Conservation (phyloP, 2,888 invertebrate species). For the Unio pictorum region DNA sequence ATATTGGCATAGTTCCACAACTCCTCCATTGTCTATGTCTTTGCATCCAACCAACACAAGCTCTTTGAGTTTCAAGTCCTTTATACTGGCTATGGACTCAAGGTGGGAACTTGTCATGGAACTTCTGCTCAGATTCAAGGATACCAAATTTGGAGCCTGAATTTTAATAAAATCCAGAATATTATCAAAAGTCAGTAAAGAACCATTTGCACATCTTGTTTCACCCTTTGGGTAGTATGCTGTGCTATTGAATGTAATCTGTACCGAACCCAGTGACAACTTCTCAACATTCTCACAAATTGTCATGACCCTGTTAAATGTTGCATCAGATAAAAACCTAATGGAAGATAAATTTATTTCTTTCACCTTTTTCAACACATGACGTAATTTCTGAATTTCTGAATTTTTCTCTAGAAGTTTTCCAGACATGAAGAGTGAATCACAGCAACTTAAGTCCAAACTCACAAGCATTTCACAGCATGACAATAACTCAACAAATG, state of each 20-base stretch:
- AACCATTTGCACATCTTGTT: conserved; percentile 74
- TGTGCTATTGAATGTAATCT: conserved; percentile 81
- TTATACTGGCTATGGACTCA: conserved; percentile 74
- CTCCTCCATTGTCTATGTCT: conserved; percentile 78
- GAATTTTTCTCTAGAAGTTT: conserved; percentile 78
- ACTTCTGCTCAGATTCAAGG: conserved; percentile 80
- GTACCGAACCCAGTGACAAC: conserved; percentile 79
- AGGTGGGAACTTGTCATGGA: conserved; percentile 80
- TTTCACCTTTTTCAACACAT: conserved; percentile 72
- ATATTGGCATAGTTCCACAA: conserved; percentile 75
- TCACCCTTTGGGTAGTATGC: conserved; percentile 74
- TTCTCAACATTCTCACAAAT: conserved; percentile 77
- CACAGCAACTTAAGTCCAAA: conserved; percentile 79
- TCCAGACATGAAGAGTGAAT: conserved; percentile 83
- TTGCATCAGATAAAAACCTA: conserved; percentile 83
- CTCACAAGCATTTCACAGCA: conserved; percentile 74
- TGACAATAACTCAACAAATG: conserved; percentile 57
- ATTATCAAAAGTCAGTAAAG: conserved; percentile 82
- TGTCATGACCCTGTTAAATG: conserved; percentile 79
- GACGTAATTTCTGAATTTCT: conserved; percentile 67
- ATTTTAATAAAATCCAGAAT: conserved; percentile 76
- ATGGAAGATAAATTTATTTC: conserved; percentile 79
- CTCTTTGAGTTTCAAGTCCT: conserved; percentile 74
- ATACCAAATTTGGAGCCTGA: conserved; percentile 76
- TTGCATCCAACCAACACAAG: conserved; percentile 77